Evolutionary conservation across 2,113 vertebrate species (phyloP).

Genomic region (Dissostichus mawsoni): DNA sequence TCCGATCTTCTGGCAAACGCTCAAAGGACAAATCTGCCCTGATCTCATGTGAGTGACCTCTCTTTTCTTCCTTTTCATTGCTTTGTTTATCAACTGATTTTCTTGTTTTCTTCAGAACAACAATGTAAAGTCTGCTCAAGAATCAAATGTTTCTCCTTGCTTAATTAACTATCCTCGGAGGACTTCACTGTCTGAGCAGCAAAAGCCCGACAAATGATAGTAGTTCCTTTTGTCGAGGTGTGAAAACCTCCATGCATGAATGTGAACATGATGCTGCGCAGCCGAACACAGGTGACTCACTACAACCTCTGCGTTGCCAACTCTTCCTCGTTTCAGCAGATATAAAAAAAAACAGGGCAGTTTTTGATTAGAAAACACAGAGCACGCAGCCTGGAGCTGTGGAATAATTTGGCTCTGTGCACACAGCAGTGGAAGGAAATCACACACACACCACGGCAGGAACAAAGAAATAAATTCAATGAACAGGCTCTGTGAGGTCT

Average conservation of each 20-base stretch:
- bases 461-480: slow-evolving; percentile 25
- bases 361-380: slow-evolving; percentile 39
- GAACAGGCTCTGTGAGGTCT: neutral
- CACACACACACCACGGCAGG: slow-evolving; percentile 32
- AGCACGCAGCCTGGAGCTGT: slow-evolving; percentile 40
- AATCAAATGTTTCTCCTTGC: neutral
- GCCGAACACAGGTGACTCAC: slow-evolving; percentile 39
- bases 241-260: slow-evolving; percentile 28
- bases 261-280: slow-evolving; percentile 23
- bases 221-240: slow-evolving; percentile 4
- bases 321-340: slow-evolving; percentile 5
- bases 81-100: too few relatives aligned
- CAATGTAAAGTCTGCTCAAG: too few relatives aligned
- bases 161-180: too few relatives aligned
- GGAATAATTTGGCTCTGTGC: slow-evolving; percentile 42
- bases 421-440: slow-evolving; percentile 39
- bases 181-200: neutral
- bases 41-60: neutral
- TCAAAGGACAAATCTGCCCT: slow-evolving; percentile 10
- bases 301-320: neutral
- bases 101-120: neutral
- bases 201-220: slow-evolving; percentile 16
- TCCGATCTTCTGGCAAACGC: neutral
- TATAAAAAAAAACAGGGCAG: neutral
- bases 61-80: neutral